Base-by-base conservation (phyloP, 2,888 invertebrate species). In the Stenodera caucasica region DNA sequence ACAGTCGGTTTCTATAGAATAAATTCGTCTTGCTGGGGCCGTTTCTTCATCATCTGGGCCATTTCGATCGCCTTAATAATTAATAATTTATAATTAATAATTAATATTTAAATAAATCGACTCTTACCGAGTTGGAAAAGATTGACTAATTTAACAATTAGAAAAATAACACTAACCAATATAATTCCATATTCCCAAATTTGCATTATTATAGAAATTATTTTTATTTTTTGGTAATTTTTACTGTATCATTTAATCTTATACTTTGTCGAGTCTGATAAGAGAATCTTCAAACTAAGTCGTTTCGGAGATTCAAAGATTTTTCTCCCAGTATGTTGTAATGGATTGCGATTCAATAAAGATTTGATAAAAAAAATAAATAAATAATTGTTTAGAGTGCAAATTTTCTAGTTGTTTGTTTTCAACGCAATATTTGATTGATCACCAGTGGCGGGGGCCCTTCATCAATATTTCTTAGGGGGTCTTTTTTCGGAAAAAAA, bases 111-210 rank as follows among this genome's bases (percentile, higher is more conserved):
- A 32, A 29, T n/a, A 12, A n/a, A n/a, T n/a, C n/a, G n/a, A n/a
- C n/a, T 14, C 14, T 51, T 51, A 51, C 51, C 14, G 11, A n/a
- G 12, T 51, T 29, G n/a, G 7, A 29, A 51, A 29, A 51, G 51
- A 14, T 51, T 51, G 2, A 32, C 32, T 18, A 51, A 26, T 32
- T 51, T 29, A 3, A 30, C 11, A n/a, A 51, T 15, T 18, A 51
- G n/a, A 8, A 51, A 3, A n/a, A 51, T 2, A n/a, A 51, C 8
- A 32, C 15, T 6, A 1, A 32, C 51, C 6, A 51, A 12, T 51
- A 51, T 30, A 12, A 51, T 11, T 2, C 14, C 14, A 14, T 32
- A 30, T 51, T 51, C 12, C 51, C 51, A 51, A 26, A 18, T 15
- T 51, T 51, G 15, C 51, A 51, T 51, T 32, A 11, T 32, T 14